A percentile compares a stretch with the other conserved stretches of the same genome.
Conservation (phyloP, 2,797 vertebrate genomes). For the Todus mexicanus region DNA sequence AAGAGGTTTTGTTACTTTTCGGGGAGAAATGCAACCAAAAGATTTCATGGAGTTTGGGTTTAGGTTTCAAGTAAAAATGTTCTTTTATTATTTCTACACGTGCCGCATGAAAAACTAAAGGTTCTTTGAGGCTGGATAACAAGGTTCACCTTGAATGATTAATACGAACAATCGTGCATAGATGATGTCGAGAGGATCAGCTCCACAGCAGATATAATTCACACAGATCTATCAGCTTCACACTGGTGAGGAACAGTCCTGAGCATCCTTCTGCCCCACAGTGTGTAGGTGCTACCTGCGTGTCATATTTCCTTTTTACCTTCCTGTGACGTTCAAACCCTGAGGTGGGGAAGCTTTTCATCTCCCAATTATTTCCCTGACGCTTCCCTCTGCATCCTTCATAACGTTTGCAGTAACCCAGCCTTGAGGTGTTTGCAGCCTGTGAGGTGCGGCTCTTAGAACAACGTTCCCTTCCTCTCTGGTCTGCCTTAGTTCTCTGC, state of each 20-base stretch:
- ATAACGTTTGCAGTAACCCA: not conserved
- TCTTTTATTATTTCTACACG: not conserved
- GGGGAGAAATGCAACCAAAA: not conserved
- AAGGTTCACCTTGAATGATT: not conserved
- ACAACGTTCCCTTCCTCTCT: not conserved
- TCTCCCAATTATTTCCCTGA: not conserved
- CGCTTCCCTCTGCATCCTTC: not conserved
- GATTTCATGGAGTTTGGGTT: not conserved
- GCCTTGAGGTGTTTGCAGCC: not conserved
- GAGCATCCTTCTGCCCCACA: not conserved
- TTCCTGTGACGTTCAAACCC: not conserved
- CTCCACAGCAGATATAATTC: not conserved
- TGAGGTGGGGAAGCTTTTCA: not conserved
- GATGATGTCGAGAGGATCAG: not conserved
- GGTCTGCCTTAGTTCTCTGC: not conserved
- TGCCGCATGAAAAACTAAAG: not conserved
- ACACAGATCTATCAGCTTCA: not conserved
- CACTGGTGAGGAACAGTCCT: not conserved
- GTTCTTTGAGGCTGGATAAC: not conserved
- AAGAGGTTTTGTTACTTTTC: not conserved
- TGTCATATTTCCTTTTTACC: not conserved
- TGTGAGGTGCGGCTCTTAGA: not conserved
- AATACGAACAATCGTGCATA: not conserved
- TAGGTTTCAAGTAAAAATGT: not conserved
- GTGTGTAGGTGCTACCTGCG: not conserved